Base-by-base conservation (phyloP, 2,113 vertebrate genomes). In the Indicator maculatus region DNA sequence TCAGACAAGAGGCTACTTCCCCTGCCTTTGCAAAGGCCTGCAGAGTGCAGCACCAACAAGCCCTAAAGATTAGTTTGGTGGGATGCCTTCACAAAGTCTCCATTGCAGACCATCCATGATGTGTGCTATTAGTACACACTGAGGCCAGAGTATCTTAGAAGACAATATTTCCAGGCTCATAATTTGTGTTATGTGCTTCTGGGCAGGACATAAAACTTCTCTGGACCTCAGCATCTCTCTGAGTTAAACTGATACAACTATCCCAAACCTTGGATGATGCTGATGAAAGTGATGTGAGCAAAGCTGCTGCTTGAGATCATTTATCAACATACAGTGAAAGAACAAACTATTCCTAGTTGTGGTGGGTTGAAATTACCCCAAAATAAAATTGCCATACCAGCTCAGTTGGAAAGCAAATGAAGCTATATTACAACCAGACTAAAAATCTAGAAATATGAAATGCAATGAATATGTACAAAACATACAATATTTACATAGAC, bases 71-170 rank as follows among this genome's bases (percentile, higher is more conserved):
- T 23, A 15, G 2, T 52, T 2, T 61, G 20, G 21, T 3, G 9
- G 6, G 39, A 30, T 65, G 19, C 33, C 10, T 72, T 79, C 28
- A 71, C 9, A 13, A 53, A 76, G 41, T 17, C 52, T 58, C 58
- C 20, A 14, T 8, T 47, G 53, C 2, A 1, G 19, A 38, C 24
- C 26, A 41, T 10, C 21, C 0, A 0, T 14, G 39, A n/a, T 47
- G 59, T 0, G 4, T 19, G 31, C 36, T 41, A 4, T 27, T 65
- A 61, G 74, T 11, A 44, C 11, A 30, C 10, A 5, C 10, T 12
- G 31, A 59, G n/a, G 14, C 15, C 36, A 70, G 39, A 53, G 39
- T 66, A 69, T 9, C 41, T 52, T 8, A 7, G 55, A 72, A 50
- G 14, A 8, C 82, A 12, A 41, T 10, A 36, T 61, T 78, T 79